Evolutionary conservation across 23 tunicate genomes (phyloP), one percentile per base, ranked within the genome.

Genomic region (Phallusia fumigata): DNA sequence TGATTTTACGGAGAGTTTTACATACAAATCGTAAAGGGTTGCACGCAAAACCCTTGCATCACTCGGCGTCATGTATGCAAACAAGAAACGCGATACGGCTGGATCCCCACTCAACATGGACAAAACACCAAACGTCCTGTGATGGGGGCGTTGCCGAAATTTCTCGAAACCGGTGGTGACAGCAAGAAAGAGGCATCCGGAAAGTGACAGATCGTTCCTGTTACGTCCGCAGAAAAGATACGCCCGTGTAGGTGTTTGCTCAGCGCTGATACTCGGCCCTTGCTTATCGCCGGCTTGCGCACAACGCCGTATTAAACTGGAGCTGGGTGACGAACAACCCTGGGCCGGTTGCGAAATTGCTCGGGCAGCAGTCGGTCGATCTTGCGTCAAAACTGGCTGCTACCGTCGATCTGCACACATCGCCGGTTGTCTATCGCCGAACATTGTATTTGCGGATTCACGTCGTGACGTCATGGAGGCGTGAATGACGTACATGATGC

Each of bases 311-410:
- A 58, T 24, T 24, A 13, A 58, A 21, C 8, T 16, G 28, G 28
- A 58, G 28, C 69, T 58, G 26, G 69, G 28, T 58, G 69, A 58
- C 69, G 69, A 58, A 58, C 69, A 3, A 58, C 69, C 26, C 28
- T 24, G 28, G 28, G 69, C 26, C 28, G 28, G 15, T 58, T 58
- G 69, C 28, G 69, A 58, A 58, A 58, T 58, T 24, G 69, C 69
- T 16, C 69, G 28, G 69, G 69, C 28, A 21, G 69, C 28, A 40
- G 10, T 6, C 69, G 3, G 1, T 24, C 26, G 28, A 24, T 24
- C 69, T 58, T 58, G 69, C 69, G 69, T 58, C 69, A 58, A 58
- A 58, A 40, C 47, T 58, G 69, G 15, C 69, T 58, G 69, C 47
- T 40, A 40, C 47, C 47, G 47, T 5, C 47, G 8, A 10, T 40